Evolutionary conservation across 2,797 vertebrate genomes (phyloP).

Genomic region (Falco naumanni): DNA sequence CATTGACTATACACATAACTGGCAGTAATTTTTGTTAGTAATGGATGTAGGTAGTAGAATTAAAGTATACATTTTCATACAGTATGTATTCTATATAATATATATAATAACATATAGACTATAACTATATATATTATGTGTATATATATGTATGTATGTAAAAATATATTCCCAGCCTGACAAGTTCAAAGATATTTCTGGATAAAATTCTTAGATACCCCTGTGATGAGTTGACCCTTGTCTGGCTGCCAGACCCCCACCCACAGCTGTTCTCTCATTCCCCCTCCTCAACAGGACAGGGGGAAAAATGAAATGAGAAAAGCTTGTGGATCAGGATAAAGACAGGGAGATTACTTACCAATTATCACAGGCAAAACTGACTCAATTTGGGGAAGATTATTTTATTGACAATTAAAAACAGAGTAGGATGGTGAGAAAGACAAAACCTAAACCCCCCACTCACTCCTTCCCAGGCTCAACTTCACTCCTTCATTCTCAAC

Average conservation of each 20-base stretch:
- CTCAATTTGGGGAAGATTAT: accelerated
- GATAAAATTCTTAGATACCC: not conserved
- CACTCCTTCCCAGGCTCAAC: too few relatives aligned
- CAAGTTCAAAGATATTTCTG: not conserved
- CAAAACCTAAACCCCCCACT: too few relatives aligned
- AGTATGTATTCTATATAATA: too few relatives aligned
- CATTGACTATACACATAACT: too few relatives aligned
- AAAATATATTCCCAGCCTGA: not conserved
- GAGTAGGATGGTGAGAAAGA: too few relatives aligned
- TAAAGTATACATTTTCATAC: not conserved
- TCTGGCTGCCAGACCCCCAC: not conserved
- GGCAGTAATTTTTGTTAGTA: not conserved
- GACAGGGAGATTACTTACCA: accelerated
- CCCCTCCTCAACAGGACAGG: not conserved
- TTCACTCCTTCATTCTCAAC: too few relatives aligned
- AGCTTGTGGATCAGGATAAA: accelerated
- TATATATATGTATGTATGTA: not conserved
- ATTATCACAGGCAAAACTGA: not conserved
- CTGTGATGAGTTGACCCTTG: not conserved
- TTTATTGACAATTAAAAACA: too few relatives aligned
- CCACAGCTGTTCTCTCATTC: not conserved
- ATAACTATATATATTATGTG: too few relatives aligned
- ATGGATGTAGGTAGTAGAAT: not conserved
- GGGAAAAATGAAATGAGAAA: not conserved
- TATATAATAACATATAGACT: too few relatives aligned